Evolutionary conservation across 2,888 invertebrate genomes (phyloP).

Genomic region (Parthenolecanium corni): DNA sequence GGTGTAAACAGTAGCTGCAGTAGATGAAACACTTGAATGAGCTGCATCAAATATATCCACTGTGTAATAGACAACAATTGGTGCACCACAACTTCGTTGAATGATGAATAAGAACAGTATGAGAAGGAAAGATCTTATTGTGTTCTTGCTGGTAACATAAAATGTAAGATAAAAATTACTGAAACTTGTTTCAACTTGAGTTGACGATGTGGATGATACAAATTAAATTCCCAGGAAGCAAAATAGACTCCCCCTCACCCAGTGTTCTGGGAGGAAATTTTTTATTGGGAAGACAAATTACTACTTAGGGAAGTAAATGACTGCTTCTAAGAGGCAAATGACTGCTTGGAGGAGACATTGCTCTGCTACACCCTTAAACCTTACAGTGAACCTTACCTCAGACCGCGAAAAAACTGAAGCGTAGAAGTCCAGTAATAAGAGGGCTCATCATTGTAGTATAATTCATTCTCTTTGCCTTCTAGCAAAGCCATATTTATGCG

Average conservation of each 20-base stretch:
- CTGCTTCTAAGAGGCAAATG: too few relatives aligned
- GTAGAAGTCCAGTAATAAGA: neutral
- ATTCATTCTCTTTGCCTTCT: constrained; percentile 1
- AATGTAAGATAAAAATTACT: neutral
- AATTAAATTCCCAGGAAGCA: too few relatives aligned
- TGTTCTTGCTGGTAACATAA: constrained; percentile 34
- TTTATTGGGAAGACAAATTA: too few relatives aligned
- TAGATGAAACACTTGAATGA: constrained; percentile 34
- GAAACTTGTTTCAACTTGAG: too few relatives aligned
- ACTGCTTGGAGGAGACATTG: too few relatives aligned
- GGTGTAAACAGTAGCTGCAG: constrained; percentile 38
- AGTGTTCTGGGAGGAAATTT: too few relatives aligned
- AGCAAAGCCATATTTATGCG: neutral
- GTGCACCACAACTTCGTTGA: constrained; percentile 37
- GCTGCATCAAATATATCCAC: constrained; percentile 36
- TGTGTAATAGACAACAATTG: constrained; percentile 37
- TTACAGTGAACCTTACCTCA: constrained; percentile 13
- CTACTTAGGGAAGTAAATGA: too few relatives aligned
- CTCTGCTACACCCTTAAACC: too few relatives aligned
- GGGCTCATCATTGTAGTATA: neutral
- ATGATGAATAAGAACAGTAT: constrained; percentile 40
- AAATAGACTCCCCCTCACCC: too few relatives aligned
- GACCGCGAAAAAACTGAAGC: constrained; percentile 5
- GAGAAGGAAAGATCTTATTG: constrained; percentile 33
- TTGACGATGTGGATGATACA: too few relatives aligned